phyloP scores from a whole-genome alignment of 2,797 vertebrate genomes.

The Petrocephalus schoutedeni region DNA sequence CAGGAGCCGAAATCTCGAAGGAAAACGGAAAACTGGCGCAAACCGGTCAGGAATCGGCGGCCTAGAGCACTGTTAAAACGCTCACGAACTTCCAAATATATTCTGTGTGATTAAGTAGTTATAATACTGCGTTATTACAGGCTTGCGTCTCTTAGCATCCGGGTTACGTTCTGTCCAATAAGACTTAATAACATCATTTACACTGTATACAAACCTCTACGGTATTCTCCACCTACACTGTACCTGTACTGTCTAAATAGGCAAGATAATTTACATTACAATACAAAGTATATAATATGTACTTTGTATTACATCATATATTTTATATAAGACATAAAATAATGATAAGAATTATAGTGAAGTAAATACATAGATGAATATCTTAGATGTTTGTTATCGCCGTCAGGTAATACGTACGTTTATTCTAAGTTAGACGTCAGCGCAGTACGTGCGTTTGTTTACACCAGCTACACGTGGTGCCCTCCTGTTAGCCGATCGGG shows the following conservation, averaged over 20 bases:
- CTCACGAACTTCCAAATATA: neutral
- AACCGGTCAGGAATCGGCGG: conserved; percentile 39
- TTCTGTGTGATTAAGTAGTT: neutral
- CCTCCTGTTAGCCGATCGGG: no score
- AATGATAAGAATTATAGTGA: neutral
- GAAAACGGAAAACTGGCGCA: conserved; percentile 31
- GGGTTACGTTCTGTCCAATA: neutral
- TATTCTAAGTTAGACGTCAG: neutral
- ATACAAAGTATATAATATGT: neutral
- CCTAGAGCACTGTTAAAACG: neutral
- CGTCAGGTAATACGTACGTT: neutral
- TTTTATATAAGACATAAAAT: neutral
- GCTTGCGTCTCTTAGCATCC: neutral
- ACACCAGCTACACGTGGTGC: neutral
- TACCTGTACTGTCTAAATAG: neutral
- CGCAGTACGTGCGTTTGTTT: neutral
- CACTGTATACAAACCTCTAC: neutral
- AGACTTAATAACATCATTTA: neutral
- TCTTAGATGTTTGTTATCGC: neutral
- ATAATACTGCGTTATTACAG: neutral
- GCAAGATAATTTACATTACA: neutral
- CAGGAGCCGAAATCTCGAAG: conserved; percentile 28
- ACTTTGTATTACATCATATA: no score
- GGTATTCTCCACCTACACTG: neutral
- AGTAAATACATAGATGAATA: neutral